phyloP scores from a whole-genome alignment of 2,888 invertebrate species.

The Drosophila hamatofila region DNA sequence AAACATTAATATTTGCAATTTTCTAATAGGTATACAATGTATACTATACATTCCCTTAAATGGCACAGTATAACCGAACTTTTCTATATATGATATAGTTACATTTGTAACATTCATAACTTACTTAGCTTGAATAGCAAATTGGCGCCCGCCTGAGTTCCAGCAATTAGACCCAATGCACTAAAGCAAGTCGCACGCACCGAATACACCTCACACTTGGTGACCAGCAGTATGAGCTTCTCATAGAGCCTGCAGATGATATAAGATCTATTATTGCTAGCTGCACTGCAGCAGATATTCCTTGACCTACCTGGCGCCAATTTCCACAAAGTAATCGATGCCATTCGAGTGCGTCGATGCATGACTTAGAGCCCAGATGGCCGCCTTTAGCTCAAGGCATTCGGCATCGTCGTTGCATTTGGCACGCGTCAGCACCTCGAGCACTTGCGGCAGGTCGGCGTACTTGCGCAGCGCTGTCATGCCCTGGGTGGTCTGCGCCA shows the following conservation, averaged over 20 bases:
- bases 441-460: conserved; percentile 79
- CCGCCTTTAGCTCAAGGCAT: conserved; percentile 92
- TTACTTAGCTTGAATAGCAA: conserved; percentile 90
- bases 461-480: conserved; percentile 82
- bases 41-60: no score
- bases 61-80: no score
- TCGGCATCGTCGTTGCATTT: conserved; percentile 89
- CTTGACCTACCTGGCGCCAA: conserved; percentile 74
- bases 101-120: conserved; percentile 34
- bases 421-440: conserved; percentile 84
- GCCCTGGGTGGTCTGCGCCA: conserved; percentile 89
- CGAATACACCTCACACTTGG: conserved; percentile 93
- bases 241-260: conserved; percentile 81
- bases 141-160: conserved; percentile 93
- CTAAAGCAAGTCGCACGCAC: conserved; percentile 96
- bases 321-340: conserved; percentile 88
- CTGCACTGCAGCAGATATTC: background rate
- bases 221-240: conserved; percentile 89
- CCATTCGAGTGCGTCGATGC: conserved; percentile 92
- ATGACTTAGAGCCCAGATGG: conserved; percentile 95
- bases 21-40: no score
- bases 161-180: conserved; percentile 91
- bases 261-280: background rate
- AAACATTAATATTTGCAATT: background rate
- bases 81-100: no score